Evolutionary conservation across 2,113 vertebrate genomes (phyloP), one percentile per base, ranked within the genome.

Genomic region (Polypterus bichir): DNA sequence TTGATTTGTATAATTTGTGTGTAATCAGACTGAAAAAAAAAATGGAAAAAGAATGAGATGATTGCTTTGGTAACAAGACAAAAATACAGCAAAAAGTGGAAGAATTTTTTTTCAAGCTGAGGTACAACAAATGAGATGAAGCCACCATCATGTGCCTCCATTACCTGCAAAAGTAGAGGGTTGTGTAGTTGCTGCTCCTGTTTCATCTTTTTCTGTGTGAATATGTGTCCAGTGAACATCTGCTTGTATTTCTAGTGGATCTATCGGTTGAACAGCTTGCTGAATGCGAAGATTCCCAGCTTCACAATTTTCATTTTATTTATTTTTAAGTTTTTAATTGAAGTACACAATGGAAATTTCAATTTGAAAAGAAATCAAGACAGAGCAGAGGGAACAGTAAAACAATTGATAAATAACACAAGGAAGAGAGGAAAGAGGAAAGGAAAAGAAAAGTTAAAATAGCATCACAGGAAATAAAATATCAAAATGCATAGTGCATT

Each of bases 121-220:
- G 27, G 27, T 27, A 27, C 27, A 27, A 27, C 27, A 27, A 27
- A 27, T 27, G 27, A 27, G 27, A 27, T 27, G 27, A 27, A 27
- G 27, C 27, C 27, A 27, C 27, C 27, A 27, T 27, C 27, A 27
- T 27, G 27, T 5, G 61, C 62, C 44, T 68, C 64, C 68, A 81
- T 97, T 97, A 98, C 95, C 95, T 98, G 92, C 81, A 70, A 82
- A 84, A 83, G 84, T 70, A 60, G 89, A 83, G 73, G 83, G 86
- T 68, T 81, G 84, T 48, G 85, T 85, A 73, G 78, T 61, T 7
- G 79, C 81, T 55, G 65, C 78, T 75, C 70, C 87, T 68, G 88
- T 87, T 70, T 69, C 56, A 73, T 84, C 82, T 75, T 82, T 82
- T 77, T 79, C 88, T 64, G 88, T 86, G 64, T 69, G 81, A 59